Evolutionary conservation across 2,113 vertebrate species (phyloP).

Genomic region (Oncorhynchus tshawytscha): DNA sequence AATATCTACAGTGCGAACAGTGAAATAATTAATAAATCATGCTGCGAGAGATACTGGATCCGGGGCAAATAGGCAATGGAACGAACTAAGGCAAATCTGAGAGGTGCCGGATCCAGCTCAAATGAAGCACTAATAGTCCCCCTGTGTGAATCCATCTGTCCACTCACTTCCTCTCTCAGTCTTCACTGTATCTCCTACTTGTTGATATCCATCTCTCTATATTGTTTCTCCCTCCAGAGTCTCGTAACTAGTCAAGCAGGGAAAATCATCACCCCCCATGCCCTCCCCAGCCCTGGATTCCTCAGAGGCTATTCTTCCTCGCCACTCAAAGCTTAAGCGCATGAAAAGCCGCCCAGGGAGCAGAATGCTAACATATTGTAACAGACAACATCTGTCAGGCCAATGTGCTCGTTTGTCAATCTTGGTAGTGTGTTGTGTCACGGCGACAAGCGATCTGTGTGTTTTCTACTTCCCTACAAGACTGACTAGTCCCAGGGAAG

Average conservation of each 20-base stretch:
- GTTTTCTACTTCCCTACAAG: conserved; percentile 2
- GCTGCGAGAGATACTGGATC: not conserved
- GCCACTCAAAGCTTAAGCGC: not conserved
- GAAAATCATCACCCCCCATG: not conserved
- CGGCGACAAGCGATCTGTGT: not conserved
- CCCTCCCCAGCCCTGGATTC: not conserved
- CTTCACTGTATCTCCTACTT: not conserved
- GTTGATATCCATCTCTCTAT: conserved; percentile 21
- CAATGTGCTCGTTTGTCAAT: conserved; percentile 10
- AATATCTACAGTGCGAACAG: not conserved
- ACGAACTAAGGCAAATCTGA: not conserved
- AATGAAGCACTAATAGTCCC: not conserved
- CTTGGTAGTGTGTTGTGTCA: conserved; percentile 10
- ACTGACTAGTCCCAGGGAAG: not conserved
- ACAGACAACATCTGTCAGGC: not conserved
- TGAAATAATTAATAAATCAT: not conserved
- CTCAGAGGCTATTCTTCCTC: too few relatives aligned
- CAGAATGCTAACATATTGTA: conserved; percentile 7
- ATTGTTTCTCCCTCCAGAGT: conserved; percentile 12
- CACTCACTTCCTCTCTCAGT: too few relatives aligned
- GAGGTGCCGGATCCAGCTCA: not conserved
- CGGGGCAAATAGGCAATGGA: not conserved
- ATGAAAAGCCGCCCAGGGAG: not conserved
- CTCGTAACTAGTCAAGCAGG: conserved; percentile 17
- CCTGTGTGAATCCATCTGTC: not conserved